These are phyloP conservation scores for Verasper variegatus DNA, from an alignment of 2,113 vertebrate species.

Conservation along the genomic window DNA sequence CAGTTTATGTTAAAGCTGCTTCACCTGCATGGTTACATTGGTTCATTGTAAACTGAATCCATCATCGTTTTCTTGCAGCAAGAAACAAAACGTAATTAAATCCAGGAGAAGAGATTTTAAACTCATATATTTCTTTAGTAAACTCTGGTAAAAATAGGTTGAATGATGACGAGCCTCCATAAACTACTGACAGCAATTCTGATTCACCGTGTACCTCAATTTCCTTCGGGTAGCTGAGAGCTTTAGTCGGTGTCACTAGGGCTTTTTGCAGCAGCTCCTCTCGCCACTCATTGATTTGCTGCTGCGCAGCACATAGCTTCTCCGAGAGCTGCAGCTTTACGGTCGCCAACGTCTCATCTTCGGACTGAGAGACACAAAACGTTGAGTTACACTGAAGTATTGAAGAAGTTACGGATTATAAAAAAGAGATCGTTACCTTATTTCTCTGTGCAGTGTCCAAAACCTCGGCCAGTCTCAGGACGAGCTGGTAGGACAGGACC, in stretches of 20 bases:
- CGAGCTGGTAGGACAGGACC: conserved; percentile 68
- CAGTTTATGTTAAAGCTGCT: too few relatives aligned
- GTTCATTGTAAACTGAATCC: too few relatives aligned
- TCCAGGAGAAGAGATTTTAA: too few relatives aligned
- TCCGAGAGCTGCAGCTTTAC: conserved; percentile 9
- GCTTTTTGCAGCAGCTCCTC: conserved; percentile 25
- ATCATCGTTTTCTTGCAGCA: too few relatives aligned
- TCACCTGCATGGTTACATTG: too few relatives aligned
- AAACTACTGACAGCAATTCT: too few relatives aligned
- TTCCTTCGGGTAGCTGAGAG: conserved; percentile 69
- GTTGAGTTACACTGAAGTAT: not conserved
- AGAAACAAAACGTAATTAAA: too few relatives aligned
- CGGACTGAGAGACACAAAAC: conserved; percentile 21
- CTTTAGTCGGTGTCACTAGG: not conserved
- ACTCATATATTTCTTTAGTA: too few relatives aligned
- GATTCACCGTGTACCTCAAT: conserved; percentile 61
- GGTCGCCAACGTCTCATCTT: not conserved
- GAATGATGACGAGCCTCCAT: too few relatives aligned
- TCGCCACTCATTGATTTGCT: conserved; percentile 53
- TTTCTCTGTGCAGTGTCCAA: conserved; percentile 37
- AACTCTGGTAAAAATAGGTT: too few relatives aligned
- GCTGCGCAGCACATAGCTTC: not conserved
- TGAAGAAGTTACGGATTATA: fast-evolving
- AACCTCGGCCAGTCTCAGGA: conserved; percentile 68
- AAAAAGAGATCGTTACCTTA: conserved; percentile 36